A percentile compares a stretch with the other conserved stretches of the same genome.
Evolutionary conservation across 2,888 invertebrate genomes (phyloP).

Genomic region (Lordiphosa fenestrarum): DNA sequence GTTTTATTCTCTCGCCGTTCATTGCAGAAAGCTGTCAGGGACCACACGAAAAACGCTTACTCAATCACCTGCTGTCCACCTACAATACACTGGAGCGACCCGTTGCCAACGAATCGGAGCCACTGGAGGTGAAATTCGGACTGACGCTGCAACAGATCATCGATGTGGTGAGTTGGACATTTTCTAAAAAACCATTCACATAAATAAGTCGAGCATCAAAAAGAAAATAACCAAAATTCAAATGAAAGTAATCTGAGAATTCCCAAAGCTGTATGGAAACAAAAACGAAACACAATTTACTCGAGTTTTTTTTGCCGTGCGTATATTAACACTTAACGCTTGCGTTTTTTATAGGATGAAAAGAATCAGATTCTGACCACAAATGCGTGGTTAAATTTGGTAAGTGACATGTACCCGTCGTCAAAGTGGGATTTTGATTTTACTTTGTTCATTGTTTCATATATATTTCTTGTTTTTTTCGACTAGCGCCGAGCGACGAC

Average conservation of each 20-base stretch:
- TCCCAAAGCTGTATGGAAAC: conserved; percentile 19
- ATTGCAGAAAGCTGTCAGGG: conserved; percentile 92
- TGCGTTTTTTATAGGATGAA: conserved; percentile 93
- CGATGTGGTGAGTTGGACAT: conserved; percentile 89
- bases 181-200: conserved; percentile 2
- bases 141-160: conserved; percentile 96
- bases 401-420: conserved; percentile 86
- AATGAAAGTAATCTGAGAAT: conserved; percentile 20
- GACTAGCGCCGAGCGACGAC: conserved; percentile 42
- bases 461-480: conserved; percentile 17
- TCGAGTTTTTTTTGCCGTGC: conserved; percentile 4
- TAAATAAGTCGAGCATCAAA: conserved; percentile 15
- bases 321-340: conserved; percentile 35
- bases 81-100: conserved; percentile 95
- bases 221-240: conserved; percentile 5
- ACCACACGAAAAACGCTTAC: conserved; percentile 92
- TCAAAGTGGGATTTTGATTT: conserved; percentile 44
- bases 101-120: conserved; percentile 94
- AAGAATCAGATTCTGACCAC: conserved; percentile 99
- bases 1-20: conserved; percentile 12
- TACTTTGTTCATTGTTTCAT: conserved; percentile 11
- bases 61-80: conserved; percentile 89
- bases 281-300: too few species aligned
- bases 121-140: conserved; percentile 94
- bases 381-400: conserved; percentile 99